Conservation (phyloP, 1,140 invertebrate species). For the Scaptomyza montana region DNA sequence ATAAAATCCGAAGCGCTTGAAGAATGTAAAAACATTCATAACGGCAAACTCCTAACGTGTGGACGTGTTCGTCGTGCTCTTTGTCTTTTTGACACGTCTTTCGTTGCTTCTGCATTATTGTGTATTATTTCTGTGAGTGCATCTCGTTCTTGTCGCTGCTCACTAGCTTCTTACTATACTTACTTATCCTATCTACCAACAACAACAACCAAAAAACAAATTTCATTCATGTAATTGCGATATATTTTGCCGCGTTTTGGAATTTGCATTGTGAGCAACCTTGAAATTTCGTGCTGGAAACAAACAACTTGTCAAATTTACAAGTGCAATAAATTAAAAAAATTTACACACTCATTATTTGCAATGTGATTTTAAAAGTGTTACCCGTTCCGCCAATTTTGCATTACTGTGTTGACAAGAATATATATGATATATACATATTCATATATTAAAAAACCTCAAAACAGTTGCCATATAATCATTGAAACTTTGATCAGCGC, state of each 20-base stretch:
- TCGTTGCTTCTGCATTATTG: constrained; percentile 62
- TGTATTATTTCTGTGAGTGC: constrained; percentile 48
- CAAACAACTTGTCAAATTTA: constrained; percentile 54
- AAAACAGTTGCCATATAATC: not conserved
- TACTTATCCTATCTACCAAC: constrained; percentile 32
- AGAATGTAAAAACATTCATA: constrained; percentile 68
- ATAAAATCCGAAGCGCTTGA: constrained; percentile 63
- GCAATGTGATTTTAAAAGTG: constrained; percentile 76
- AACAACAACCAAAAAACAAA: constrained; percentile 22
- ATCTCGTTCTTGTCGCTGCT: constrained; percentile 34
- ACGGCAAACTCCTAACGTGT: constrained; percentile 67
- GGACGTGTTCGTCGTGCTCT: constrained; percentile 57
- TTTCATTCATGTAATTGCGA: constrained; percentile 55
- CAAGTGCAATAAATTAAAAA: constrained; percentile 11
- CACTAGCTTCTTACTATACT: constrained; percentile 37
- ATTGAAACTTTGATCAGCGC: constrained; percentile 6
- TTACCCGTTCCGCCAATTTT: constrained; percentile 21
- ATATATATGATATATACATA: not conserved
- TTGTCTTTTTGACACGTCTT: constrained; percentile 60
- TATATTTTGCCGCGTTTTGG: constrained; percentile 53
- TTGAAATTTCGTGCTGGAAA: constrained; percentile 57
- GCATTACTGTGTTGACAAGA: constrained; percentile 47
- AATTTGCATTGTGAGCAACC: constrained; percentile 49
- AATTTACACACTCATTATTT: constrained; percentile 34
- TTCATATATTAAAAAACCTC: constrained; percentile 5